These are phyloP conservation scores for Ametastegia equiseti DNA, from an alignment of 2,888 invertebrate genomes.

Conservation along the genomic window DNA sequence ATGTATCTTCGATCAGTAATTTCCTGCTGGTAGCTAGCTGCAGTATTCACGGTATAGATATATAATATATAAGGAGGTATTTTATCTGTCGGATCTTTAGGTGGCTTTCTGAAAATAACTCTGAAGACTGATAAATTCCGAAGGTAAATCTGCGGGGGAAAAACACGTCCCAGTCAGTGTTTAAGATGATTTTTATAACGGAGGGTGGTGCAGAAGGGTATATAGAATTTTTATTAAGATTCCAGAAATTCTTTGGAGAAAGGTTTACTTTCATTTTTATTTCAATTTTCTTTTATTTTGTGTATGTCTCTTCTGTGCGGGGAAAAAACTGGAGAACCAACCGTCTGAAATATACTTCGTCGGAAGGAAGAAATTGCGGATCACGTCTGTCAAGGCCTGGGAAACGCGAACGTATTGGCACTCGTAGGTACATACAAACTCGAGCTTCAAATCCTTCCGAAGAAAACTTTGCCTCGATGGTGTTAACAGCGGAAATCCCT, in stretches of 20 bases:
- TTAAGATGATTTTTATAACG: not conserved
- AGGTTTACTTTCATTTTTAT: too few relatives aligned
- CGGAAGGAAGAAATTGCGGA: constrained; percentile 10
- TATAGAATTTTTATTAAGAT: not conserved
- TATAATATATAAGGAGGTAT: constrained; percentile 1
- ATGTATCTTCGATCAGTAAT: constrained; percentile 37
- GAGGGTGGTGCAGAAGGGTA: too few relatives aligned
- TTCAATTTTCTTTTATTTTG: not conserved
- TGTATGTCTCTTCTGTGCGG: too few relatives aligned
- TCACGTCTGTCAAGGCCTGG: constrained; percentile 17
- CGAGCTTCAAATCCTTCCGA: not conserved
- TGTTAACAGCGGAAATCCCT: constrained; percentile 5
- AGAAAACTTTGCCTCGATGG: not conserved
- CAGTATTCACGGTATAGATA: not conserved
- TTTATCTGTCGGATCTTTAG: not conserved
- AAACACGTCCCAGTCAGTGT: not conserved
- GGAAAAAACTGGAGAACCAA: not conserved
- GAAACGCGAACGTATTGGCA: not conserved
- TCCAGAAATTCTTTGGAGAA: not conserved
- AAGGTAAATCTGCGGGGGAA: not conserved
- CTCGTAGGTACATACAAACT: not conserved
- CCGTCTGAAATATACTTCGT: not conserved
- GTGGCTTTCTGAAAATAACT: constrained; percentile 6
- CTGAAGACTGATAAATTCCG: not conserved
- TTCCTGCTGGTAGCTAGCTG: constrained; percentile 2